Evolutionary conservation across 30 jellyfish, hydroid and myxozoan genomes (phyloP).

Genomic region (Sanderia malayensis): DNA sequence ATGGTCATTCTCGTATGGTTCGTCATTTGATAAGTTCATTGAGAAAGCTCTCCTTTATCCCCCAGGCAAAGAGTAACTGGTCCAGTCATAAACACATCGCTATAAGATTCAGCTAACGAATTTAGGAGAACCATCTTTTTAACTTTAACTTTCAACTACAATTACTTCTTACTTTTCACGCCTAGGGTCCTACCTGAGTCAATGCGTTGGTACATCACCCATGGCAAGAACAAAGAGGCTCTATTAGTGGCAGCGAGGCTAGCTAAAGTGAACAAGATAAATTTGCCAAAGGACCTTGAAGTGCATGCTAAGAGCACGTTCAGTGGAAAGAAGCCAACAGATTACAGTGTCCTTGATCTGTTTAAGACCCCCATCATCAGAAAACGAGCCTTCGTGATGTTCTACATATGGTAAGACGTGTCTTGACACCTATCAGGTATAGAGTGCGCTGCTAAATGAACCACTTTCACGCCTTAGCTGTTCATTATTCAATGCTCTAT

Average conservation of each 20-base stretch:
- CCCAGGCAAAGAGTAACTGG: too few relatives aligned
- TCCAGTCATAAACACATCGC: too few relatives aligned
- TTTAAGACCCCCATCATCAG: constrained; percentile 54
- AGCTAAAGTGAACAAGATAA: constrained; percentile 39
- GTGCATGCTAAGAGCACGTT: constrained; percentile 38
- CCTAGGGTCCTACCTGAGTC: constrained; percentile 83
- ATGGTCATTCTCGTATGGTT: constrained; percentile 69
- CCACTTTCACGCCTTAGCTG: too few relatives aligned
- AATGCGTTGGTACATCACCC: constrained; percentile 81
- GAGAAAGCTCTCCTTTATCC: too few relatives aligned
- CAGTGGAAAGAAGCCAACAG: constrained; percentile 42
- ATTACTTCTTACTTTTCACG: too few relatives aligned
- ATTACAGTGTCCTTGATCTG: constrained; percentile 53
- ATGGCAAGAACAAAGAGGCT: constrained; percentile 65
- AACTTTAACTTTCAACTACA: too few relatives aligned
- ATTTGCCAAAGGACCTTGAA: constrained; percentile 59
- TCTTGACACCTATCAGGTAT: too few relatives aligned
- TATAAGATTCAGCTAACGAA: too few relatives aligned
- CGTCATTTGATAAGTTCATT: too few relatives aligned
- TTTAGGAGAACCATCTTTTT: too few relatives aligned
- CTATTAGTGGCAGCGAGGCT: constrained; percentile 35
- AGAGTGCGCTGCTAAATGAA: too few relatives aligned
- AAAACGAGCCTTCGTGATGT: constrained; percentile 65
- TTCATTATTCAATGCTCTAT: too few relatives aligned
- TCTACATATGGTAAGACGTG: constrained; percentile 72